Conservation (phyloP, 2,113 vertebrate genomes). For the Muntiacus reevesi region DNA sequence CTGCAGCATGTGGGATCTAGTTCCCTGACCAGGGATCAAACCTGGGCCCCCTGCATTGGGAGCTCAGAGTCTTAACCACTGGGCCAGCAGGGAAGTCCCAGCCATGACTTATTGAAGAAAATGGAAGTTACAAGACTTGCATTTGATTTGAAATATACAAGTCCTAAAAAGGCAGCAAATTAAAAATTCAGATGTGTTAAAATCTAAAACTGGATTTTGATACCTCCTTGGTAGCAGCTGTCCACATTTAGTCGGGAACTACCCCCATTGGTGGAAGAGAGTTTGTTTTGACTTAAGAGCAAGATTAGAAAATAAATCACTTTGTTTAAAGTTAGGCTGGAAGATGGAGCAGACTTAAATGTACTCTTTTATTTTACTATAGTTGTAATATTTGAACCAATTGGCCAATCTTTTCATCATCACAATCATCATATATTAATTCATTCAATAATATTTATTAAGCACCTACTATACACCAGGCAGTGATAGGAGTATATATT, state of each 20-base stretch:
- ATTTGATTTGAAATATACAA: background rate
- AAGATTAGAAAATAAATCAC: background rate
- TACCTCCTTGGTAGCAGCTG: background rate
- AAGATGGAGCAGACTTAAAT: background rate
- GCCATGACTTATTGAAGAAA: background rate
- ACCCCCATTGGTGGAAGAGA: background rate
- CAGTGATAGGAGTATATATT: background rate
- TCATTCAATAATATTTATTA: background rate
- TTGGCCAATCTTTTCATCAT: background rate
- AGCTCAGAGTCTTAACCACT: too few species aligned
- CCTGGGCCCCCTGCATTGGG: too few species aligned
- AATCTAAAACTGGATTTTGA: background rate
- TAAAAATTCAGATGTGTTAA: background rate
- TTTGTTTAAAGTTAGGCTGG: background rate
- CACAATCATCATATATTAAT: background rate
- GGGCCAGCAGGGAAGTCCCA: too few species aligned
- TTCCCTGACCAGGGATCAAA: too few species aligned
- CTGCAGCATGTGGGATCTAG: too few species aligned
- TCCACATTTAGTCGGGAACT: too few species aligned
- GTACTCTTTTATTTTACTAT: background rate
- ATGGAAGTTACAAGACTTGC: background rate
- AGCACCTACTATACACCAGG: background rate
- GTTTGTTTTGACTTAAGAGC: background rate
- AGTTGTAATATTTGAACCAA: background rate
- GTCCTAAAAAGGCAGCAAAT: background rate